These are phyloP conservation scores for Phylloscopus whistleri DNA, from an alignment of 2,113 vertebrate genomes.

Conservation along the genomic window DNA sequence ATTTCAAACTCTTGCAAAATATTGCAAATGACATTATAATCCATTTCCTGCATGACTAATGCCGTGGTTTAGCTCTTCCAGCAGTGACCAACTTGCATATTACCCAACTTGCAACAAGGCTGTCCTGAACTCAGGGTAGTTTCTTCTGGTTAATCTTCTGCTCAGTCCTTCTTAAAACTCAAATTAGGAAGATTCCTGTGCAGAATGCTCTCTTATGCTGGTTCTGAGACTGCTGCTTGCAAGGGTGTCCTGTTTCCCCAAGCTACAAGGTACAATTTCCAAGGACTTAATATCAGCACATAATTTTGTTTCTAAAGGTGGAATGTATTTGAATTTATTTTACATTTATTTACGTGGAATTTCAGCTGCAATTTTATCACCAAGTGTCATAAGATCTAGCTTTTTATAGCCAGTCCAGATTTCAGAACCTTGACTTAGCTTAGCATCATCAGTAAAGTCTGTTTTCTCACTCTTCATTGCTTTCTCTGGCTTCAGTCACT, in stretches of 20 bases:
- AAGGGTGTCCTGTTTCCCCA: background rate
- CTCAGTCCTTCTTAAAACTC: background rate
- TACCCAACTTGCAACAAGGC: background rate
- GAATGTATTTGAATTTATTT: background rate
- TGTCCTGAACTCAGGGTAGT: background rate
- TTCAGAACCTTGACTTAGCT: background rate
- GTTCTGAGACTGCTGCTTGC: background rate
- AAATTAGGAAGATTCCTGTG: background rate
- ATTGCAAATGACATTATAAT: background rate
- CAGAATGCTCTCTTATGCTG: background rate
- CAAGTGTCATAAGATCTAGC: background rate
- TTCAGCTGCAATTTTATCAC: background rate
- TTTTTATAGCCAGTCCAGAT: background rate
- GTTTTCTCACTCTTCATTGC: background rate
- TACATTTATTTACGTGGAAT: background rate
- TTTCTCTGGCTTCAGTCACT: background rate
- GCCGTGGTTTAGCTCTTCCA: background rate
- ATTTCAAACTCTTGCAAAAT: background rate
- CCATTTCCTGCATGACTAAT: background rate
- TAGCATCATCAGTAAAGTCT: background rate
- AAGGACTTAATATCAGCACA: background rate
- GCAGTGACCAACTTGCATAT: background rate
- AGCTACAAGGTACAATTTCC: background rate
- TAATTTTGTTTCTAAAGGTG: background rate
- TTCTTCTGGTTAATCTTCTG: background rate